A percentile compares a stretch with the other conserved stretches of the same genome.
These are phyloP conservation scores for Trachelus tabidus DNA, from an alignment of 2,888 invertebrate species.

Conservation along the genomic window DNA sequence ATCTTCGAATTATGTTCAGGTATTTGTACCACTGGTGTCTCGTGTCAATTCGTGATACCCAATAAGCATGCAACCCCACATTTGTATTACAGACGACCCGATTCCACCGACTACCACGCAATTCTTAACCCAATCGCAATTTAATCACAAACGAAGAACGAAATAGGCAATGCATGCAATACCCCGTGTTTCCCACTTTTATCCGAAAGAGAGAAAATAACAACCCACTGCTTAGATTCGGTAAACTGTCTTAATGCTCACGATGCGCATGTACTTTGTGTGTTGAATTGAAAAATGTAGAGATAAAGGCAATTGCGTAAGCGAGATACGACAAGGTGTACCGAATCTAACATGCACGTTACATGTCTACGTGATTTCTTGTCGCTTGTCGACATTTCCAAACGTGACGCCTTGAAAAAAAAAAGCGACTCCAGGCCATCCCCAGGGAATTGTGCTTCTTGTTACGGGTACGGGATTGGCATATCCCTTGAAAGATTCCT, in stretches of 20 bases:
- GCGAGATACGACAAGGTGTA: background rate
- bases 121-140: background rate
- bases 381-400: background rate
- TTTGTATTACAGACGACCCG: background rate
- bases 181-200: background rate
- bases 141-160: slow-evolving; percentile 6
- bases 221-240: background rate
- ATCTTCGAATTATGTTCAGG: background rate
- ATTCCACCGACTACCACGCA: slow-evolving; percentile 2
- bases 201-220: background rate
- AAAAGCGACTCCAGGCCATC: background rate
- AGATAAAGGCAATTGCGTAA: background rate
- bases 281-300: background rate
- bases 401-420: background rate
- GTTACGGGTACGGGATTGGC: background rate
- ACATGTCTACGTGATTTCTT: slow-evolving; percentile 2
- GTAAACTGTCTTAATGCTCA: background rate
- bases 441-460: background rate
- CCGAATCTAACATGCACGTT: slow-evolving; percentile 6
- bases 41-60: background rate
- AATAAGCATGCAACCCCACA: background rate
- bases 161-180: slow-evolving; percentile 1
- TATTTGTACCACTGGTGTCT: background rate
- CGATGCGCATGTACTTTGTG: background rate
- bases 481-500: background rate